Evolutionary conservation across 2,888 invertebrate genomes (phyloP).

Genomic region (Mongoloraphidia duomilia): DNA sequence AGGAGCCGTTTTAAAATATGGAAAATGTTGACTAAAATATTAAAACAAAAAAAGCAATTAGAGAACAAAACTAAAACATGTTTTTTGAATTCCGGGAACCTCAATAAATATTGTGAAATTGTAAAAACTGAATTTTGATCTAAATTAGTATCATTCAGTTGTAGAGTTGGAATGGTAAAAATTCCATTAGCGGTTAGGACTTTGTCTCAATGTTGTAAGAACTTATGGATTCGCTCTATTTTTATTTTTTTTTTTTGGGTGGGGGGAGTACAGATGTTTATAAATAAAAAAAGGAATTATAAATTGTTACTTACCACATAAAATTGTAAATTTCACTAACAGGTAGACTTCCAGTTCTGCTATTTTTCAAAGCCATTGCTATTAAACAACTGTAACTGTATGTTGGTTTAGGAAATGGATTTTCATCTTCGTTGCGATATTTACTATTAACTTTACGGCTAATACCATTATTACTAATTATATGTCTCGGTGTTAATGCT

Average conservation of each 20-base stretch:
- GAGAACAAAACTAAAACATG: too few species aligned
- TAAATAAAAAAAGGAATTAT: conserved; percentile 1
- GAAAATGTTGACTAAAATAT: conserved; percentile 80
- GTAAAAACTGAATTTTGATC: too few species aligned
- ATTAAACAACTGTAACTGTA: conserved; percentile 97
- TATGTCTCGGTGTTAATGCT: conserved; percentile 10
- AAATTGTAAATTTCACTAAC: conserved; percentile 98
- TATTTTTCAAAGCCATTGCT: conserved; percentile 95
- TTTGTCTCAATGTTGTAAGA: too few species aligned
- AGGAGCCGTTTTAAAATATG: conserved; percentile 96
- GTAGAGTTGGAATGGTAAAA: too few species aligned
- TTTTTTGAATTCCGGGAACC: too few species aligned
- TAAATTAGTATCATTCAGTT: too few species aligned
- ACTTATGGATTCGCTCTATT: too few species aligned
- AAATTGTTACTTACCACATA: conserved; percentile 66
- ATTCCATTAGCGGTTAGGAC: too few species aligned
- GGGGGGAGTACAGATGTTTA: not conserved
- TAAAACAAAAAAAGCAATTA: conserved; percentile 3
- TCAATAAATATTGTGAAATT: too few species aligned
- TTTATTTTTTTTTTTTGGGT: too few species aligned
- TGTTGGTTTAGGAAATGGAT: conserved; percentile 83
- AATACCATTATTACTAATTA: not conserved
- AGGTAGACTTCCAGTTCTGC: conserved; percentile 82
- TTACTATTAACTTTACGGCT: conserved; percentile 14
- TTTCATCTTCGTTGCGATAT: conserved; percentile 33